Percentiles rank a stretch among this genome's conserved stretches.
Conservation (phyloP, 2,888 invertebrate genomes). For the Linnaemya vulpina region DNA sequence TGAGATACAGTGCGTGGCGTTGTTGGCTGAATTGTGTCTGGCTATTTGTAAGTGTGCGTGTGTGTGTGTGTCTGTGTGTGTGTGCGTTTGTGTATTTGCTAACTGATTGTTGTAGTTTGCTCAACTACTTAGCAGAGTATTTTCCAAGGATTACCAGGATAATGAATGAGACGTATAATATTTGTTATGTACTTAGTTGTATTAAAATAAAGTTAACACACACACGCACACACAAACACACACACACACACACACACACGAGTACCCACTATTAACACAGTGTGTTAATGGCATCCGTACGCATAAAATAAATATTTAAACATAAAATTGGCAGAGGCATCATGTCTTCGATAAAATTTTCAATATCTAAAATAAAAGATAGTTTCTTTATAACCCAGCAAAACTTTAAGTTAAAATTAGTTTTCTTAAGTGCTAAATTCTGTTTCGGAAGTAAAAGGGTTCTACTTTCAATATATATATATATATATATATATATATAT, state of each 20-base stretch:
- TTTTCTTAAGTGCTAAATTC: too few relatives aligned
- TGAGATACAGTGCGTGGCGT: slow-evolving; percentile 58
- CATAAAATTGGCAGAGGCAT: background rate
- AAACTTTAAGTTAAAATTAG: too few relatives aligned
- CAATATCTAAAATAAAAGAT: too few relatives aligned
- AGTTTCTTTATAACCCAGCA: too few relatives aligned
- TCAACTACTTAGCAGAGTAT: slow-evolving; percentile 70
- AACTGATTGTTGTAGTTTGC: slow-evolving; percentile 63
- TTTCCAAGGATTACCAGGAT: slow-evolving; percentile 70
- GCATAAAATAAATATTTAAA: background rate
- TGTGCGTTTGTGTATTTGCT: slow-evolving; percentile 1
- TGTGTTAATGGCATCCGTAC: background rate
- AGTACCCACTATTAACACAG: background rate
- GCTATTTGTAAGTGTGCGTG: background rate
- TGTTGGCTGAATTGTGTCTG: background rate
- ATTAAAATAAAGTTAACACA: slow-evolving; percentile 21
- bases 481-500: too few relatives aligned
- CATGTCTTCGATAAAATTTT: slow-evolving; percentile 10
- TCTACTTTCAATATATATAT: too few relatives aligned
- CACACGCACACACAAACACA: background rate
- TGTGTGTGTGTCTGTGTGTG: slow-evolving; percentile 3
- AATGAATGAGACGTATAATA: slow-evolving; percentile 67
- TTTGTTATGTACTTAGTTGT: slow-evolving; percentile 42
- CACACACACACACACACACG: background rate
- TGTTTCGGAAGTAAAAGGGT: too few relatives aligned